Evolutionary conservation across 2,888 invertebrate species (phyloP), one percentile per base, ranked within the genome.

Genomic region (Aporophyla lueneburgensis): DNA sequence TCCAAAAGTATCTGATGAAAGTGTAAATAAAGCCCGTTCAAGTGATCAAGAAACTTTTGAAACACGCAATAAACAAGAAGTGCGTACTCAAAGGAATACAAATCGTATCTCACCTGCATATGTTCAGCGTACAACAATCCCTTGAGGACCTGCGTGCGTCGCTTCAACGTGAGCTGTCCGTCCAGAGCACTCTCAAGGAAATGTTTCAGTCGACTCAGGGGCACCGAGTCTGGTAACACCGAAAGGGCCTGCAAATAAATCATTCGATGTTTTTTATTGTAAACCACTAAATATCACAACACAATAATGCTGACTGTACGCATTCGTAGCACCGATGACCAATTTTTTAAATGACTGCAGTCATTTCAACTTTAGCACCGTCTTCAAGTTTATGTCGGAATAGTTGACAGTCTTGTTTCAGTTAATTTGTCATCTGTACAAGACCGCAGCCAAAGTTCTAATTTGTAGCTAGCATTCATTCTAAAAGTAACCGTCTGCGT

Each of bases 91-190:
- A 21, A 59, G 59, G 19, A 59, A 59, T 21, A 59, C 2, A 65
- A 19, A n/a, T 24, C 0, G 4, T 24, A 56, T 49, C 61, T 80
- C 87, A 98, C 98, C 96, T 99, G 98, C 80, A 98, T 96, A 93
- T 98, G 98, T 93, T 99, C 99, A 0, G 99, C 98, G 88, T 98
- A 98, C 40, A 99, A 94, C 59, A 99, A 96, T 12, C 99, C 98
- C 89, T 98, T 98, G 80, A 99, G 97, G 5, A 99, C 97, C 92
- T 99, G 98, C 70, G 97, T 97, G 70, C 97, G 97, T 79, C 99
- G 97, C 87, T 98, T 97, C 43, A 98, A 97, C 27, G 98, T 97
- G 24, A 99, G 97, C 80, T 98, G 97, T 24, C 97, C 97, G 80
- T 98, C 98, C 24, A 98, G 92, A 9, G 98, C 98, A n/a, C 98